Evolutionary conservation across 2,113 vertebrate species (phyloP), one percentile per base, ranked within the genome.

Genomic region (Podarcis raffonei): DNA sequence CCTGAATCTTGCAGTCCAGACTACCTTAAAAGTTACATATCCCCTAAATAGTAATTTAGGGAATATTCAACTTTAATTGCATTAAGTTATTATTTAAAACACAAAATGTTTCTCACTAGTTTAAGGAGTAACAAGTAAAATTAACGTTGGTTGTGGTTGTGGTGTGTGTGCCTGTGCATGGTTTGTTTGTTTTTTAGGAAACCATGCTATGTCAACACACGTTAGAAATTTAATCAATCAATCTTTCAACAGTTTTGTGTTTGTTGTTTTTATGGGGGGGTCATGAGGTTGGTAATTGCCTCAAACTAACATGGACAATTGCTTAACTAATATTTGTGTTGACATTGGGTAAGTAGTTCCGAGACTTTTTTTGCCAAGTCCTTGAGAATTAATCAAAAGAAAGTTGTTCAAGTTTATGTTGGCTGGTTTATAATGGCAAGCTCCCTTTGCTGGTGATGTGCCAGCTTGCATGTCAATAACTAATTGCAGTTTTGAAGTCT

Each of bases 401-500:
- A 94, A 92, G 91, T 91, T 94, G 87, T 92, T 1, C 0, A 81
- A 84, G 90, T 95, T 95, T 96, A 92, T 92, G 96, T 96, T 95
- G 90, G 90, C 91, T 94, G 81, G 65, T 74, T 81, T 92, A 0
- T 79, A 84, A 86, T 76, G 93, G 92, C 82, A 91, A 93, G 93
- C 39, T 94, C 93, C 84, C 88, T 81, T 88, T 75, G 59, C 84
- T 95, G 80, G 90, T 92, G 79, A 80, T 65, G 78, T 92, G 87
- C 78, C 74, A 0, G 0, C 42, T 35, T 90, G 72, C 59, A 32
- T 0, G 87, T 95, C 94, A 93, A 83, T 96, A 90, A 89, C 84
- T 22, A 74, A 93, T 92, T 94, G 57, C 81, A 90, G 83, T 83
- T 53, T 82, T 94, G 90, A 91, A 89, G 66, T 90, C 83, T 59